Conservation (phyloP, 2,113 vertebrate species). For the Bothrops jararaca region DNA sequence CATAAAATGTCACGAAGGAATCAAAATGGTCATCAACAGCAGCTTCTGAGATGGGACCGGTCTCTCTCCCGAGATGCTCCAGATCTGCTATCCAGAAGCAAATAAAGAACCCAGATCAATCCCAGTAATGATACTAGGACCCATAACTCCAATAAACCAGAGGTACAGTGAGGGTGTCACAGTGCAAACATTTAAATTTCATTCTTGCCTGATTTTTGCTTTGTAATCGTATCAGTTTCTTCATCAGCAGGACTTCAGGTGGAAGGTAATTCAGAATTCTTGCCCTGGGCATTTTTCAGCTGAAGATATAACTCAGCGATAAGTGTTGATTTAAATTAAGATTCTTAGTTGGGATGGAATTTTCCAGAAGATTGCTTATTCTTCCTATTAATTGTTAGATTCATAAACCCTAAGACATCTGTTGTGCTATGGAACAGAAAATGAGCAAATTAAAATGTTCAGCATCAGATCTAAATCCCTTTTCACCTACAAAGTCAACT, state of each 20-base stretch:
- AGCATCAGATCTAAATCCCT: conserved; percentile 42
- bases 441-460: conserved; percentile 37
- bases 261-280: conserved; percentile 53
- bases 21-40: background rate
- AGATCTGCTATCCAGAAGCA: background rate
- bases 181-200: background rate
- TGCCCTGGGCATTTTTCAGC: conserved; percentile 42
- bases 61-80: background rate
- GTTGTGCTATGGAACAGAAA: conserved; percentile 44
- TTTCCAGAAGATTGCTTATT: conserved; percentile 38
- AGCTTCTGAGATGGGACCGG: background rate
- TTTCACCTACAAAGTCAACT: conserved; percentile 43
- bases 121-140: background rate
- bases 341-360: conserved; percentile 12
- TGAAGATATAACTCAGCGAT: conserved; percentile 39
- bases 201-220: conserved; percentile 37
- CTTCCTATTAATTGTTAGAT: conserved; percentile 30
- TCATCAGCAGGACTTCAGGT: conserved; percentile 49
- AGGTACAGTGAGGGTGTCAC: background rate
- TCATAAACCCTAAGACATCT: conserved; percentile 43
- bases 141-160: background rate
- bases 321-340: conserved; percentile 38
- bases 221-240: conserved; percentile 51
- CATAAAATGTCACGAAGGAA: background rate
- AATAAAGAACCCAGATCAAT: background rate